Evolutionary conservation across 2,888 invertebrate genomes (phyloP), one percentile per base, ranked within the genome.

Genomic region (Myopa testacea): DNA sequence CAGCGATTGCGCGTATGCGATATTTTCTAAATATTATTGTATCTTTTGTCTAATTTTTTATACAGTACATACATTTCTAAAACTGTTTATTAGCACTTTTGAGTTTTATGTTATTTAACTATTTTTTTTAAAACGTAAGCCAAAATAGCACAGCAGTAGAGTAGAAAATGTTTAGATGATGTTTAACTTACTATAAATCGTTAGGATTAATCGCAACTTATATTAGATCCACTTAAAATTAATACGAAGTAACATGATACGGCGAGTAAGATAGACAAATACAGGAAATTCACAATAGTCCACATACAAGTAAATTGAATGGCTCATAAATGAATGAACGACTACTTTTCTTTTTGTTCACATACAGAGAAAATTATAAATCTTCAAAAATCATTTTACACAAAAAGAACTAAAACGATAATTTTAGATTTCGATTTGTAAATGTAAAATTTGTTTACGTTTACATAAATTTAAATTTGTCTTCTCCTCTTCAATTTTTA

Each of bases 21-120:
- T 55, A 55, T 14, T 58, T 58, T 62, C 62, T 26, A 62, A 62
- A 62, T 63, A 58, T 63, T 63, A 14, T 80, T 81, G 76, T 75
- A 77, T 78, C 75, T 82, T 79, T 81, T 80, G 19, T 65, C 40
- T 45, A n/a, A 55, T 55, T 55, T 55, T n/a, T 16, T 55, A 8
- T 55, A 55, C 55, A 34, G 12, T 55, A 55, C 55, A 12, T 37
- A 14, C 12, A 10, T 67, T 38, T 70, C 26, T 16, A n/a, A 72
- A 40, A 45, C 60, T 50, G 8, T 19, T 10, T 69, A 6, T 73
- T 60, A 76, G 14, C n/a, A n/a, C n/a, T 55, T 81, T 84, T 84
- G 81, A 82, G 83, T 83, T 82, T 77, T 82, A 80, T 76, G 77
- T n/a, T 14, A 63, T 63, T 50, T 50, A 34, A 68, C 58, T 80